Base-by-base conservation (phyloP, 1,140 invertebrate genomes). In the Nymphalis io region DNA sequence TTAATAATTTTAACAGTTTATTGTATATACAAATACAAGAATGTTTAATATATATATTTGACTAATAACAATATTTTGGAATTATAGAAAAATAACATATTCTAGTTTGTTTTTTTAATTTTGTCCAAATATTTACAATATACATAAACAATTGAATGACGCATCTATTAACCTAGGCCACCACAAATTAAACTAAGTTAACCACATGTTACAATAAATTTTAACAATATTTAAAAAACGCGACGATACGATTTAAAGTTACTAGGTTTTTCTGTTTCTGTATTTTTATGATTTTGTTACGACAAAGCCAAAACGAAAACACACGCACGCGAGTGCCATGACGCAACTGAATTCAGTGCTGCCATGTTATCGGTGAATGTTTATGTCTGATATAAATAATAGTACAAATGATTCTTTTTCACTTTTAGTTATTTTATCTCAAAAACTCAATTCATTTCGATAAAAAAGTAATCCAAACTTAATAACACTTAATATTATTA, bases 271-370 rank as follows among this genome's bases (percentile, higher is more conserved):
- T 11, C 46, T 51, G n/a, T n/a, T n/a, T n/a, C n/a, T 1, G 10
- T 51, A 15, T 55, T 23, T 20, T 55, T 55, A 55, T 15, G 8
- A 15, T 55, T 55, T 23, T 27, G 15, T 23, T 55, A 23, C 51
- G 27, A 62, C 27, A 38, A 63, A 46, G 60, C 60, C 27, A 63
- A 33, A 63, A 63, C 33, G 48, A 63, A 63, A 51, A 63, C 60
- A 63, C 44, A 63, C 23, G 60, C 60, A 63, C 60, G 46, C 60
- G 60, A 63, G 44, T 63, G 51, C 33, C 27, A 51, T 63, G 60
- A 63, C 60, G 60, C 60, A 63, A 63, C 60, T 53, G 16, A 63
- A 16, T 38, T 39, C 21, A 39, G 46, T 63, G 60, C 20, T 63
- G 60, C 60, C 60, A 63, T 60, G 40, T 44, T 15, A 51, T 51